Base-by-base conservation (phyloP, 2,888 invertebrate species). In the Platycheirus albimanus region DNA sequence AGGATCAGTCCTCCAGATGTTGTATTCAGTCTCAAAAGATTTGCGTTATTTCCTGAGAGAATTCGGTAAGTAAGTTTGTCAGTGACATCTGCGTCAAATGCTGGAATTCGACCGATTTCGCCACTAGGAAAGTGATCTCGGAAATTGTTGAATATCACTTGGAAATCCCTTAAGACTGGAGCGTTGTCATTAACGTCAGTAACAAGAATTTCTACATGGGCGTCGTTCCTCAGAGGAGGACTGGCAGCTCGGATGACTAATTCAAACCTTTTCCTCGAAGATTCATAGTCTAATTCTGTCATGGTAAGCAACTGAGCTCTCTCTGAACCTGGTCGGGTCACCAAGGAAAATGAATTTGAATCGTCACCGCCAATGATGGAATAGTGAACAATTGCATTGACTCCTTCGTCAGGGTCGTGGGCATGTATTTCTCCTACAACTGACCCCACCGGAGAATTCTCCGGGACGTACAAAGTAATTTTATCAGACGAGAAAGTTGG, bases 141-240 rank as follows among this genome's bases (percentile, higher is more conserved):
- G 90, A 96, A 99, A 88, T 99, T 99, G 91, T 99, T 99, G 91
- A 99, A 97, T 61, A 99, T 95, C 0, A 99, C 95, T 87, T 95
- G 94, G 88, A 99, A 99, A 88, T 99, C 98, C 86, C 96, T 95
- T 86, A 99, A 91, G 86, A 95, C 92, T 0, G 99, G 99, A 0
- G 96, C 96, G 89, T 99, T 99, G 88, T 99, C 99, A 89, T 99
- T 98, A 0, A 97, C 96, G 89, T 98, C 99, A 0, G 96, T 96
- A 0, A 99, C 97, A 4, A 96, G 91, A 36, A 99, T 94, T 88
- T 96, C 96, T 0, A 98, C 95, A 86, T 96, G 93, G 1, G 96
- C 97, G 89, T 98, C 97, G 85, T 96, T 96, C 88, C 98, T 93
- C 4, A 98, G 90, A 0, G 98, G 98, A 0, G 96, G 96, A 85